phyloP scores from a whole-genome alignment of 2,113 vertebrate genomes.

The Ciconia boyciana region DNA sequence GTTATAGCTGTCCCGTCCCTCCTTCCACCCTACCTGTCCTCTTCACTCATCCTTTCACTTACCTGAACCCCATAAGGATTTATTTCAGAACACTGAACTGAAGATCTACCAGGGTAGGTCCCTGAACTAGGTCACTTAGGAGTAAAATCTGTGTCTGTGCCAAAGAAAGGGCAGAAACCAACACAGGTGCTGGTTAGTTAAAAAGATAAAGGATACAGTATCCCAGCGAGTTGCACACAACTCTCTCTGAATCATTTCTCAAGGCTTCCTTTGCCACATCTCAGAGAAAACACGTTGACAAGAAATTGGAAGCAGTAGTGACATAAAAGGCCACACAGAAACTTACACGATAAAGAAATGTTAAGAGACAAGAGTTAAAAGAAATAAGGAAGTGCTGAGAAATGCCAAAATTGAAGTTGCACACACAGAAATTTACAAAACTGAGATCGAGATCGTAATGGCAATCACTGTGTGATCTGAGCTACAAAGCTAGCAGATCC shows the following conservation, averaged over 20 bases:
- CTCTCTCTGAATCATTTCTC: background rate
- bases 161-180: background rate
- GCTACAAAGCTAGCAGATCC: background rate
- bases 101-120: background rate
- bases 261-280: background rate
- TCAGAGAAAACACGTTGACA: background rate
- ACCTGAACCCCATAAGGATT: background rate
- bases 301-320: background rate
- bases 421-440: background rate
- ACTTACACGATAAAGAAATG: background rate
- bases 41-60: background rate
- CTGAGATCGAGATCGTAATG: background rate
- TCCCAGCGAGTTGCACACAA: background rate
- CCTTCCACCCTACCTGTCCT: background rate
- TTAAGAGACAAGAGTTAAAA: background rate
- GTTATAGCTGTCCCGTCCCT: background rate
- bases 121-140: background rate
- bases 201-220: background rate
- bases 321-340: background rate
- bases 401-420: background rate
- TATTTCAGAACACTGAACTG: background rate
- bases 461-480: background rate
- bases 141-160: background rate
- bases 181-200: background rate
- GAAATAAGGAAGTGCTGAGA: background rate